These are phyloP conservation scores for Xiphophorus couchianus DNA, from an alignment of 2,113 vertebrate species.

Conservation along the genomic window DNA sequence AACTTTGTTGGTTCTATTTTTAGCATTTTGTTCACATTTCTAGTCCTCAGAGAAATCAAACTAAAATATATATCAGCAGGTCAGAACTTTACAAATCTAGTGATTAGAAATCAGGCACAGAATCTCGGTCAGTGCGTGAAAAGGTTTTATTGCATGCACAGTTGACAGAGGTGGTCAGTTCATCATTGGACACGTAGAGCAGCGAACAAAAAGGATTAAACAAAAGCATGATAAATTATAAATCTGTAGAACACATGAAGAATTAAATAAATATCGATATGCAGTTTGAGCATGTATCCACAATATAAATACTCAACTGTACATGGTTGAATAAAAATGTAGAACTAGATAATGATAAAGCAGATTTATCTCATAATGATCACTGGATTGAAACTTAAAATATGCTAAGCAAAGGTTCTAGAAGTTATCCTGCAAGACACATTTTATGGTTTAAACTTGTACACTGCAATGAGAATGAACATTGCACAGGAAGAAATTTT, in stretches of 20 bases:
- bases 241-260: slow-evolving; percentile 65
- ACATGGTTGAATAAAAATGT: slow-evolving; percentile 26
- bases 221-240: not conserved
- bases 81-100: not conserved
- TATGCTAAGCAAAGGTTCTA: slow-evolving; percentile 22
- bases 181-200: slow-evolving; percentile 72
- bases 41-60: not conserved
- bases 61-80: not conserved
- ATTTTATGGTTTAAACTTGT: not conserved
- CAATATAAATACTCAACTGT: slow-evolving; percentile 51
- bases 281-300: slow-evolving; percentile 40
- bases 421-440: slow-evolving; percentile 15
- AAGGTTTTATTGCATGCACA: slow-evolving; percentile 73
- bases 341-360: slow-evolving; percentile 18
- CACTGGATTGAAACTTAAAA: slow-evolving; percentile 32
- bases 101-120: not conserved
- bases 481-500: slow-evolving; percentile 18
- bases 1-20: too few relatives aligned
- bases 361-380: not conserved
- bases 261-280: slow-evolving; percentile 57
- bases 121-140: not conserved
- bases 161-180: slow-evolving; percentile 63
- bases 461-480: slow-evolving; percentile 9
- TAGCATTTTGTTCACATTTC: too few relatives aligned
- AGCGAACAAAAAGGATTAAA: slow-evolving; percentile 37